These are phyloP conservation scores for Chrysodeixis includens DNA, from an alignment of 2,888 invertebrate species.

Conservation along the genomic window DNA sequence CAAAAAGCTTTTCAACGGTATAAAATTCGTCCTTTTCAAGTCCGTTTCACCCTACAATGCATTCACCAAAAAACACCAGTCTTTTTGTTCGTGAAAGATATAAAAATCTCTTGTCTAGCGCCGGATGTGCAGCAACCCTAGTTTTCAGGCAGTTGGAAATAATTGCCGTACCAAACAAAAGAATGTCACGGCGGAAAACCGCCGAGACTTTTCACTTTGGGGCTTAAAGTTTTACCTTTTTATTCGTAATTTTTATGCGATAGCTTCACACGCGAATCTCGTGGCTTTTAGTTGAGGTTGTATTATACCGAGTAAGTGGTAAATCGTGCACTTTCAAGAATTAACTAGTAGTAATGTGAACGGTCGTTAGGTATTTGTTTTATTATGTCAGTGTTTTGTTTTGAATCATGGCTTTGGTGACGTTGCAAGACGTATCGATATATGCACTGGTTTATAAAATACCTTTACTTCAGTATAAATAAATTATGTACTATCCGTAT, in stretches of 20 bases:
- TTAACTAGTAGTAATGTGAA: constrained; percentile 10
- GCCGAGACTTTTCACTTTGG: constrained; percentile 48
- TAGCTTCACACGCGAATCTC: constrained; percentile 51
- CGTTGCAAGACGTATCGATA: too few relatives aligned
- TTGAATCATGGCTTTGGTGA: not conserved
- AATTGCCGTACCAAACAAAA: constrained; percentile 54
- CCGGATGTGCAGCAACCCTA: constrained; percentile 29
- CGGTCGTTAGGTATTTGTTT: not conserved
- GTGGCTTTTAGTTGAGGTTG: constrained; percentile 31
- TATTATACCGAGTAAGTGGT: constrained; percentile 32
- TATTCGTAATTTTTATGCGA: constrained; percentile 51
- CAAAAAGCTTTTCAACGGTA: too few relatives aligned
- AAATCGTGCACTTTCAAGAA: constrained; percentile 16
- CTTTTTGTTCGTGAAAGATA: not conserved
- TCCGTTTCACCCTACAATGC: not conserved
- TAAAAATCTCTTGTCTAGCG: constrained; percentile 5
- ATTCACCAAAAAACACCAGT: not conserved
- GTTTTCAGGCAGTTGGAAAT: constrained; percentile 44
- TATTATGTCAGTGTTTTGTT: not conserved
- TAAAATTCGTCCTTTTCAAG: not conserved
- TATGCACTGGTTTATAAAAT: too few relatives aligned
- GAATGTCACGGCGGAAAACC: constrained; percentile 46
- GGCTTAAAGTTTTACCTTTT: constrained; percentile 38
- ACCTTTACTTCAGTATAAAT: too few relatives aligned
- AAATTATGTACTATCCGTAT: too few relatives aligned